Evolutionary conservation across 2,113 vertebrate genomes (phyloP).

Genomic region (Picathartes gymnocephalus): DNA sequence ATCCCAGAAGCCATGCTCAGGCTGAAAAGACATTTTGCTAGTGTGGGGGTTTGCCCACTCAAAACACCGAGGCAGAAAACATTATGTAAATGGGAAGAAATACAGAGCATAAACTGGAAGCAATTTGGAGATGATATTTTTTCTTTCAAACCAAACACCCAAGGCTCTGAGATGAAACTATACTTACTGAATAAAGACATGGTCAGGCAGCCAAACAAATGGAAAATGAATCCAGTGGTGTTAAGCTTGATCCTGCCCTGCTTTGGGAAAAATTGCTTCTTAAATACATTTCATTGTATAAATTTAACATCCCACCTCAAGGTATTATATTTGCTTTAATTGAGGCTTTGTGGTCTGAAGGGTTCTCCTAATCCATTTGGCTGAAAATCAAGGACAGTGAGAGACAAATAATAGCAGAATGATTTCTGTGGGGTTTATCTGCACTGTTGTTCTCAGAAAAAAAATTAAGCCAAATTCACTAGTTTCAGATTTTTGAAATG

Average conservation of each 20-base stretch:
- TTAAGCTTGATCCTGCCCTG: not conserved
- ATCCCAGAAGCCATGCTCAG: not conserved
- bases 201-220: not conserved
- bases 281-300: not conserved
- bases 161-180: not conserved
- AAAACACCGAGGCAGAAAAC: not conserved
- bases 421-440: not conserved
- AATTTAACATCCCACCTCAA: not conserved
- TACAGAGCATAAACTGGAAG: not conserved
- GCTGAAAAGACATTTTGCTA: not conserved
- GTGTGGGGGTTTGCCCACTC: not conserved
- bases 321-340: not conserved
- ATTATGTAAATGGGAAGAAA: not conserved
- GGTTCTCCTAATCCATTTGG: not conserved
- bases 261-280: not conserved
- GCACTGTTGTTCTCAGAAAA: not conserved
- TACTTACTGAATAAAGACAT: not conserved
- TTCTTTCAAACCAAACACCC: not conserved
- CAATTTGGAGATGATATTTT: not conserved
- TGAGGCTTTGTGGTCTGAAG: not conserved
- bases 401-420: not conserved
- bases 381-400: not conserved
- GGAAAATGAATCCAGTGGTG: not conserved
- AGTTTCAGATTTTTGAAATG: not conserved
- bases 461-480: not conserved